Percentiles rank a stretch among this genome's conserved stretches.
Conservation (phyloP, 2,113 vertebrate species). For the Synchiropus splendidus region DNA sequence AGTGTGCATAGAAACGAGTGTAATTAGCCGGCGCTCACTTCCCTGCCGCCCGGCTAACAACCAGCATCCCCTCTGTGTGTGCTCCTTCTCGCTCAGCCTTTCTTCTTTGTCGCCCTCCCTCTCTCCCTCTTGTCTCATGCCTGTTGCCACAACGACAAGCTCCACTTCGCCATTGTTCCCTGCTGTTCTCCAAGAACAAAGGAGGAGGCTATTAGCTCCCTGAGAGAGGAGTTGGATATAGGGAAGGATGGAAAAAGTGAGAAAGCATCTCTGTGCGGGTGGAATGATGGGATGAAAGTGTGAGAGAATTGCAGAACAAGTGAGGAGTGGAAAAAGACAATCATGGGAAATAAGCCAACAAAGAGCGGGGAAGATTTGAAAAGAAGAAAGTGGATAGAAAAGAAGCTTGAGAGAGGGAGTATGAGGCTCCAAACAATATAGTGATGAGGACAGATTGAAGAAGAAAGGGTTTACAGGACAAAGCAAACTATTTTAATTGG, state of each 20-base stretch:
- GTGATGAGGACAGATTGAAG: slow-evolving; percentile 14
- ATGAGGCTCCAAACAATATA: slow-evolving; percentile 1
- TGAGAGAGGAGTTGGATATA: slow-evolving; percentile 56
- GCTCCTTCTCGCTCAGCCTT: slow-evolving; percentile 49
- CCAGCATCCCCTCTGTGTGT: slow-evolving; percentile 58
- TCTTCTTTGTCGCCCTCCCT: slow-evolving; percentile 52
- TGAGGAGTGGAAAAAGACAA: slow-evolving; percentile 30
- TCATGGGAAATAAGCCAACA: slow-evolving; percentile 18
- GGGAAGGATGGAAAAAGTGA: slow-evolving; percentile 40
- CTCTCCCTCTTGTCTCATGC: slow-evolving; percentile 51
- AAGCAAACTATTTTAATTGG: no score
- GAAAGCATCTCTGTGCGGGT: slow-evolving; percentile 42
- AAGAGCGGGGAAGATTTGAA: slow-evolving; percentile 25
- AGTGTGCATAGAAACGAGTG: slow-evolving; percentile 61
- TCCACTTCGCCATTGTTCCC: slow-evolving; percentile 61
- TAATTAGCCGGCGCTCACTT: slow-evolving; percentile 61
- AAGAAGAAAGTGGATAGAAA: slow-evolving; percentile 8
- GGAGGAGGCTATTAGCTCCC: slow-evolving; percentile 61
- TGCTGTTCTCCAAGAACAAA: slow-evolving; percentile 65
- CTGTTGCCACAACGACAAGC: slow-evolving; percentile 65
- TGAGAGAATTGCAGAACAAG: slow-evolving; percentile 30
- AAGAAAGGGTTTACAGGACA: slow-evolving; percentile 16
- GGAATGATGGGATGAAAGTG: slow-evolving; percentile 39
- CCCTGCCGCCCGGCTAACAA: slow-evolving; percentile 62
- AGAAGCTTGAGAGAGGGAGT: slow-evolving; percentile 2